Base-by-base conservation (phyloP, 2,797 vertebrate genomes). In the Anabacerthia variegaticeps region DNA sequence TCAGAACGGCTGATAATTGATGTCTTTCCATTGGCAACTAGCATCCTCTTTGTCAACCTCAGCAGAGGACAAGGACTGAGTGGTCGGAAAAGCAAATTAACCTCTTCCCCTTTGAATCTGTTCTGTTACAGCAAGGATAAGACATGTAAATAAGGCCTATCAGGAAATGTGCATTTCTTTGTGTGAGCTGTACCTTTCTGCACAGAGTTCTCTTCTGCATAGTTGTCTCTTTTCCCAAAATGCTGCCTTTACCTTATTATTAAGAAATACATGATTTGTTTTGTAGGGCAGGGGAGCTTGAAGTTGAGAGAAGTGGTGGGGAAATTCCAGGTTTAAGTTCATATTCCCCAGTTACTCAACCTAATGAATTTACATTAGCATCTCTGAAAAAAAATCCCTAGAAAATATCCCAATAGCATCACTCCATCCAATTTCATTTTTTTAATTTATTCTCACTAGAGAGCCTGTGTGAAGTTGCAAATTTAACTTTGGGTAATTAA, bases 11-110 rank as follows among this genome's bases (percentile, higher is more conserved):
- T 92, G 78, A 94, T 93, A 95, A 97, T 97, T 92, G 69, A 97
- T 97, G 95, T 81, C 94, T 96, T 96, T 96, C 91, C 93, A 95
- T 95, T 86, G 94, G 92, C 88, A 95, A 12, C 85, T 59, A 89
- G 85, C 92, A 95, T 95, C 91, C 89, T 93, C 49, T 84, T 89
- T 96, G 96, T 89, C 92, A 94, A 7, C 77, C 73, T 92, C 67
- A 81, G 87, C 79, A 84, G 66, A 88, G 67, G 34, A 95, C 85
- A 82, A 94, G 76, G 85, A 81, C 83, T 94, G 62, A 94, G 85
- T 75, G 55, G 85, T 96, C 22, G 74, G 93, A 96, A 96, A 95
- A 93, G 77, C 92, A 93, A 92, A 96, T 96, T 96, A 96, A 97
- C 95, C 94, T 96, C 83, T 94, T 95, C 91, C 87, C 82, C 91